These are phyloP conservation scores for Poeciliopsis turrubarensis DNA, from an alignment of 2,113 vertebrate genomes.

Conservation along the genomic window DNA sequence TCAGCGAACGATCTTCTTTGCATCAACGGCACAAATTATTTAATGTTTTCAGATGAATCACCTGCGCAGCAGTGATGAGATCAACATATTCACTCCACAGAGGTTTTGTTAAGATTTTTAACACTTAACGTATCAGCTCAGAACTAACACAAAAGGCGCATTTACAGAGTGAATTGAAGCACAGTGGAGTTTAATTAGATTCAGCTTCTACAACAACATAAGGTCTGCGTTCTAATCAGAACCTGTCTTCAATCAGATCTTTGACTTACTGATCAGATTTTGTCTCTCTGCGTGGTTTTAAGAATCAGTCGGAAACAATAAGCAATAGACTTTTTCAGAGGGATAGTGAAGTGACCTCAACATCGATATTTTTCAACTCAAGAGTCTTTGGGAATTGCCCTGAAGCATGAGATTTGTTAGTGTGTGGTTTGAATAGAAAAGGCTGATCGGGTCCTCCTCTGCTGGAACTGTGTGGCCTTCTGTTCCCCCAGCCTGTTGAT, in stretches of 20 bases:
- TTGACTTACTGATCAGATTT: slow-evolving; percentile 39
- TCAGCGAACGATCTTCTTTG: slow-evolving; percentile 68
- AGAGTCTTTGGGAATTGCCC: slow-evolving; percentile 28
- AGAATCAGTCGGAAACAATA: slow-evolving; percentile 22
- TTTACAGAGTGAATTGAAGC: slow-evolving; percentile 74
- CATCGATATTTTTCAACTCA: neutral
- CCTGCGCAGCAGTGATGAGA: slow-evolving; percentile 68
- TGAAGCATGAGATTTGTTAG: slow-evolving; percentile 42
- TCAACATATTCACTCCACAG: slow-evolving; percentile 60
- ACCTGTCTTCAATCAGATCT: slow-evolving; percentile 56
- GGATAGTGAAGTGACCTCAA: slow-evolving; percentile 31
- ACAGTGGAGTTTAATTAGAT: slow-evolving; percentile 71
- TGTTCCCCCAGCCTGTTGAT: slow-evolving; percentile 72
- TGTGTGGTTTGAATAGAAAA: slow-evolving; percentile 23
- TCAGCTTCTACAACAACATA: slow-evolving; percentile 65
- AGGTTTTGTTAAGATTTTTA: slow-evolving; percentile 59
- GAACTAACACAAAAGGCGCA: slow-evolving; percentile 65
- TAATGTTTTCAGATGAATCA: slow-evolving; percentile 74
- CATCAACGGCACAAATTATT: slow-evolving; percentile 66
- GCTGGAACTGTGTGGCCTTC: slow-evolving; percentile 67
- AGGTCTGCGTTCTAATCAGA: slow-evolving; percentile 48
- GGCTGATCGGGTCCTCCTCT: slow-evolving; percentile 71
- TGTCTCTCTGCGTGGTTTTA: slow-evolving; percentile 31
- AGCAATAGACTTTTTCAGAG: slow-evolving; percentile 27
- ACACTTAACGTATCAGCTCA: slow-evolving; percentile 56